A percentile compares a stretch with the other conserved stretches of the same genome.
Evolutionary conservation across 37 sponge, comb jelly and placozoan species (phyloP).

Genomic region (Corticium candelabrum): DNA sequence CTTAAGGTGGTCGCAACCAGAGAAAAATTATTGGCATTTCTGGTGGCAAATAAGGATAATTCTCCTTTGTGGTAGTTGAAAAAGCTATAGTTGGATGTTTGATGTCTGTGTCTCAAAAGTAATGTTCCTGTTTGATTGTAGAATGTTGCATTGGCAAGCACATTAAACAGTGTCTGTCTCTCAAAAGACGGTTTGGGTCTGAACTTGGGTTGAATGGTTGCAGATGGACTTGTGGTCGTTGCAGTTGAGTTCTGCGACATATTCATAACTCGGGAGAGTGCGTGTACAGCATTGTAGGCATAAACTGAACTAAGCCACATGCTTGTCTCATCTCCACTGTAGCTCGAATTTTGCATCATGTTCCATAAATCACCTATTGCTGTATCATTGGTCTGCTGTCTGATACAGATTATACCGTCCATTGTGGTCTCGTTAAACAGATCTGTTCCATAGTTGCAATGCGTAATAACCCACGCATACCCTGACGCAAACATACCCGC

Average conservation of each 20-base stretch:
- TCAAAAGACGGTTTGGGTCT: no score
- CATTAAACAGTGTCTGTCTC: no score
- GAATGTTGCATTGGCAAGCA: no score
- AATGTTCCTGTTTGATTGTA: no score
- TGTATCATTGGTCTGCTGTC: not conserved
- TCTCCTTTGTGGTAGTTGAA: not conserved
- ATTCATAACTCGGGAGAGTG: not conserved
- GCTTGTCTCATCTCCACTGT: not conserved
- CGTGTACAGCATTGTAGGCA: not conserved
- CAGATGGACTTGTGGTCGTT: no score
- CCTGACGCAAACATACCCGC: not conserved
- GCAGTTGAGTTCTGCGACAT: not conserved
- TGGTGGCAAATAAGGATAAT: not conserved
- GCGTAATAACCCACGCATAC: not conserved
- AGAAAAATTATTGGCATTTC: not conserved
- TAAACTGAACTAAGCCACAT: not conserved
- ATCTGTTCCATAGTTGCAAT: not conserved
- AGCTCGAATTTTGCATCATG: not conserved
- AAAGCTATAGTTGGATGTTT: not conserved
- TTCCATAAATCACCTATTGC: not conserved
- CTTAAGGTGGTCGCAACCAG: no score
- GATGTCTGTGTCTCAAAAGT: no score
- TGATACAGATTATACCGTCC: not conserved
- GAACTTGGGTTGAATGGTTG: no score
- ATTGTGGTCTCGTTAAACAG: not conserved